Evolutionary conservation across 2,113 vertebrate species (phyloP).

Genomic region (Cottus gobio): DNA sequence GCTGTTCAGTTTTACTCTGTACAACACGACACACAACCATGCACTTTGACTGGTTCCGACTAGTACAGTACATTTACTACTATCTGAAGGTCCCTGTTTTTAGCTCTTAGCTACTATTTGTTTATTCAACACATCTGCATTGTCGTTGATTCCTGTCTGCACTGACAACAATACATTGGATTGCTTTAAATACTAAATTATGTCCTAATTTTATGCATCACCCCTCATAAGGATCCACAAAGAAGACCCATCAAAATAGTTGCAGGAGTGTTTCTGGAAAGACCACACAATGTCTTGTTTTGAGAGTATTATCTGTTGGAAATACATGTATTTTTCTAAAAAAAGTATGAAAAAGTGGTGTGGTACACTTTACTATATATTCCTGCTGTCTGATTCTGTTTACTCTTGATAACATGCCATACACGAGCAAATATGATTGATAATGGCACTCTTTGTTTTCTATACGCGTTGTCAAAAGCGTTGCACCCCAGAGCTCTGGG

Average conservation of each 20-base stretch:
- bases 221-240: background rate
- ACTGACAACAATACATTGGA: background rate
- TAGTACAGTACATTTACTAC: background rate
- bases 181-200: background rate
- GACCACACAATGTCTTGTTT: background rate
- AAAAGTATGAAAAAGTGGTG: background rate
- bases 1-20: no score
- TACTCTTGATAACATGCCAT: background rate
- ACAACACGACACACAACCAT: no score
- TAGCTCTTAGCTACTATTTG: background rate
- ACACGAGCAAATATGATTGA: background rate
- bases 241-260: background rate
- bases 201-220: background rate
- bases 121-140: background rate
- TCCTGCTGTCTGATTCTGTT: background rate
- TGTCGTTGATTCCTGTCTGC: background rate
- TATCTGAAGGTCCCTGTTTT: background rate
- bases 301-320: background rate
- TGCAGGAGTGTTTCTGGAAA: background rate
- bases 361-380: background rate
- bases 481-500: no score
- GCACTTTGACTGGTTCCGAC: no score
- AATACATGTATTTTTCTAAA: background rate
- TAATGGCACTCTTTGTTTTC: background rate
- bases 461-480: background rate